phyloP scores from a whole-genome alignment of 2,113 vertebrate species.

The Pithys albifrons region DNA sequence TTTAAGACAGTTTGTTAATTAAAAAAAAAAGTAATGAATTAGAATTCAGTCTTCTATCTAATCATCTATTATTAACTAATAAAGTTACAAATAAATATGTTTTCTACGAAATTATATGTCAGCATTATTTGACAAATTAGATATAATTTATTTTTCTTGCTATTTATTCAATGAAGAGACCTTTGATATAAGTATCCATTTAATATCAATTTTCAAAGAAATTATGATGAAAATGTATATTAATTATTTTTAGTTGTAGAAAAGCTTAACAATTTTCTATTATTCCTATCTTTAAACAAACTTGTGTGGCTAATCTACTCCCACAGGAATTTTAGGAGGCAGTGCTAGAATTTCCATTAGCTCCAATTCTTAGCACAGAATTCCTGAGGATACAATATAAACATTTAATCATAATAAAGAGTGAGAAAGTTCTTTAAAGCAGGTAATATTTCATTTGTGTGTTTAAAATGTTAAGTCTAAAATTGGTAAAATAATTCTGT shows the following conservation, averaged over 20 bases:
- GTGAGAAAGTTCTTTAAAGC: not conserved
- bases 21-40: not conserved
- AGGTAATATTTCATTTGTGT: not conserved
- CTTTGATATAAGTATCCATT: not conserved
- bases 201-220: slow-evolving; percentile 43
- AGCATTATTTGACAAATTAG: not conserved
- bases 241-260: slow-evolving; percentile 8
- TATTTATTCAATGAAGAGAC: not conserved
- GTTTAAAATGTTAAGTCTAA: not conserved
- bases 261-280: not conserved
- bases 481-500: not conserved
- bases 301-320: not conserved
- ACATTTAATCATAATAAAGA: not conserved
- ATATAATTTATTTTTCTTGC: not conserved
- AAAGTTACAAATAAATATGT: not conserved
- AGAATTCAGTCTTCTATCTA: not conserved
- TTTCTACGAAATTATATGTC: not conserved
- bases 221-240: not conserved
- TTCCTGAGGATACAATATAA: not conserved
- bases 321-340: not conserved
- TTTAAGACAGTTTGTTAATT: not conserved
- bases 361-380: not conserved
- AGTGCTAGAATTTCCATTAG: not conserved
- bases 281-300: not conserved
- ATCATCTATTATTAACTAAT: not conserved